Evolutionary conservation across 2,113 vertebrate species (phyloP), one percentile per base, ranked within the genome.

Genomic region (Camarhynchus parvulus): DNA sequence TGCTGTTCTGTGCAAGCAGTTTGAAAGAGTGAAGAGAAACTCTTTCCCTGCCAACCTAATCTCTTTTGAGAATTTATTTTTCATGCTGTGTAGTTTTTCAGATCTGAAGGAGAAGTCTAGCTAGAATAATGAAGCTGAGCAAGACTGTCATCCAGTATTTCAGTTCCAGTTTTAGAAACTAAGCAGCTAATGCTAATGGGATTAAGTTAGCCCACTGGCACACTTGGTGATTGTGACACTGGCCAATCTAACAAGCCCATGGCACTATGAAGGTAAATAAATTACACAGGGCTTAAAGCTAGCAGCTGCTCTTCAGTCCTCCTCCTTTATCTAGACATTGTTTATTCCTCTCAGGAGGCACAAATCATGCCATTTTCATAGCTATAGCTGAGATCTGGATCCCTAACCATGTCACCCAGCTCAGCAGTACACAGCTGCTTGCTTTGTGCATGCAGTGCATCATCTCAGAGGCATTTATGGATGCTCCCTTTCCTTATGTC

Each of bases 141-240:
- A 83, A 85, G 67, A 86, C 55, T 88, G 72, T 77, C 68, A 92
- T 31, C 55, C 72, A 87, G 68, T 76, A 84, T 94, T 91, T 89
- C 0, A 2, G 58, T 82, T 92, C 95, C 89, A 86, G 46, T 86
- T 96, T 94, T 92, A 95, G 95, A 91, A 93, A 90, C 84, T 91
- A 94, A 95, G 93, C 84, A 86, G 93, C 50, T 95, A 93, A 92
- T 30, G 55, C 73, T 95, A 95, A 97, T 88, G 92, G 84, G 93
- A 95, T 97, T 95, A 94, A 62, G 59, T 75, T 89, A 94, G 91
- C 84, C 93, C 82, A 92, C 75, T 92, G 84, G 84, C 85, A 94
- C 42, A 77, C 63, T 87, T 9, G 2, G 27, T 85, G 80, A 50
- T 72, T 76, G 66, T 92, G 84, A 70, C 87, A 74, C 47, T 59